phyloP scores from a whole-genome alignment of 92 coral and sea anemone genomes.

The Desmophyllum pertusum region DNA sequence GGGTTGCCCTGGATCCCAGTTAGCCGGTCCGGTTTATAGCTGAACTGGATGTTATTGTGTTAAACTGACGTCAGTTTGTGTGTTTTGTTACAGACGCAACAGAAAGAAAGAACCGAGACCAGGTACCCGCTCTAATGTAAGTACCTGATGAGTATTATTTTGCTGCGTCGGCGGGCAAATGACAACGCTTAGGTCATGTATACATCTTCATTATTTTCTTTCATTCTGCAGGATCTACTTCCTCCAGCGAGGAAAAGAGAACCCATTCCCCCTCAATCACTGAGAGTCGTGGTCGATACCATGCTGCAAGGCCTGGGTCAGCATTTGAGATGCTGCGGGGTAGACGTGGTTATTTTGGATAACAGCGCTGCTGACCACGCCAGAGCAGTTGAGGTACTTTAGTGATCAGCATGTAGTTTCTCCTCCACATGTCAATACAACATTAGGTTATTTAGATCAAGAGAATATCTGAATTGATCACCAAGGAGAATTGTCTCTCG shows the following conservation, averaged over 20 bases:
- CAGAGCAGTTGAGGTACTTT: constrained; percentile 73
- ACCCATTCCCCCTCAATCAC: constrained; percentile 79
- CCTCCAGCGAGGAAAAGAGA: constrained; percentile 63
- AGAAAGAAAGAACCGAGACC: constrained; percentile 56
- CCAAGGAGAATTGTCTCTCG: neutral
- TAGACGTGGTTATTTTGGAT: constrained; percentile 85
- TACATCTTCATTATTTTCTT: neutral
- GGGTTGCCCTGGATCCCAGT: neutral
- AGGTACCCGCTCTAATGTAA: constrained; percentile 56
- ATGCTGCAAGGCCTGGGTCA: constrained; percentile 99
- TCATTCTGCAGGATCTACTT: constrained; percentile 41
- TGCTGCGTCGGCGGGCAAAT: neutral
- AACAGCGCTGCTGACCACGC: constrained; percentile 76
- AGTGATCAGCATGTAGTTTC: neutral
- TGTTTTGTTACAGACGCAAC: constrained; percentile 34
- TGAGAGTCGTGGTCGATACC: constrained; percentile 93
- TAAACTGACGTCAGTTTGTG: neutral
- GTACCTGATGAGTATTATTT: neutral
- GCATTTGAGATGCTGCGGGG: constrained; percentile 97
- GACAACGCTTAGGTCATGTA: neutral
- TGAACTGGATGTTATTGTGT: neutral
- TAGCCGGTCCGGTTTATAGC: neutral
- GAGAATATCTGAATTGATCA: neutral
- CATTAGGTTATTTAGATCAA: neutral
- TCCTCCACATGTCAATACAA: neutral